Evolutionary conservation across 2,888 invertebrate genomes (phyloP).

Genomic region (Polylopha cassiicola): DNA sequence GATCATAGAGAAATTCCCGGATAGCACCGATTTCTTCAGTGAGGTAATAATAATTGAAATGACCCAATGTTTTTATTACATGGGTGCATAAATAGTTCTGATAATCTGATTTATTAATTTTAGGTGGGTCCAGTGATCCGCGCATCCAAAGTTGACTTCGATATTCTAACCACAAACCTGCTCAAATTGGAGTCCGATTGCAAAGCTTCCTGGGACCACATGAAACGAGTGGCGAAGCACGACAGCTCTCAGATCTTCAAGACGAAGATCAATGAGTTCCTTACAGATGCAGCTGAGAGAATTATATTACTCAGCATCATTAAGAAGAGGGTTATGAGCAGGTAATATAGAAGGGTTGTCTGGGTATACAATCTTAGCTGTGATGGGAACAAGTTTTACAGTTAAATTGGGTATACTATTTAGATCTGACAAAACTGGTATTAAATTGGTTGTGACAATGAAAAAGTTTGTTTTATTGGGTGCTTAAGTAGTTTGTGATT

Average conservation of each 20-base stretch:
- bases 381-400: neutral
- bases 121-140: conserved; percentile 92
- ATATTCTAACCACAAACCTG: conserved; percentile 91
- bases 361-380: neutral
- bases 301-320: conserved; percentile 96
- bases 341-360: conserved; percentile 62
- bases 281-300: conserved; percentile 97
- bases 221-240: conserved; percentile 96
- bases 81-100: neutral
- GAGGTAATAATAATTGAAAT: conserved; percentile 79
- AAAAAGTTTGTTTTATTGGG: too few relatives aligned
- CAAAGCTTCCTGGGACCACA: conserved; percentile 97
- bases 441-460: neutral
- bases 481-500: too few relatives aligned
- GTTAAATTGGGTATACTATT: neutral
- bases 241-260: conserved; percentile 92
- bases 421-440: neutral
- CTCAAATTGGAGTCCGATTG: conserved; percentile 95
- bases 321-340: conserved; percentile 93
- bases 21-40: conserved; percentile 97
- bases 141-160: conserved; percentile 96
- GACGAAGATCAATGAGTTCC: conserved; percentile 95
- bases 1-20: conserved; percentile 97
- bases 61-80: neutral
- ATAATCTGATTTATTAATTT: conserved; percentile 26